phyloP scores from a whole-genome alignment of 2,888 invertebrate species.

The Lasioglossum oenotherae region DNA sequence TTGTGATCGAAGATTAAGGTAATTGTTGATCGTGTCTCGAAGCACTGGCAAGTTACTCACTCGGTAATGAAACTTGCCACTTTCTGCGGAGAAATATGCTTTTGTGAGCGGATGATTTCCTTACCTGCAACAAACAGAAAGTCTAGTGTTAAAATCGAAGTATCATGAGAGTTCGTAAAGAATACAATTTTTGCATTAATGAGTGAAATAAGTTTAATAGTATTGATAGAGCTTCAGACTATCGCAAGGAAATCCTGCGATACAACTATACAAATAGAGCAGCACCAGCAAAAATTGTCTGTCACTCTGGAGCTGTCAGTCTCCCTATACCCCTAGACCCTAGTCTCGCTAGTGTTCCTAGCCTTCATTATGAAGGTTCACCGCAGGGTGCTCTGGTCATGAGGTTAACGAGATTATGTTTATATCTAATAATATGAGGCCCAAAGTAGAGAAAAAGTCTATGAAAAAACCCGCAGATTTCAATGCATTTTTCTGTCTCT shows the following conservation, averaged over 20 bases:
- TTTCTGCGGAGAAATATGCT: not conserved
- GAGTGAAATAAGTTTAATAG: too few relatives aligned
- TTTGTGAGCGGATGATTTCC: not conserved
- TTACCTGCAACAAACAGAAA: conserved; percentile 24
- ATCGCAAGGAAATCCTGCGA: too few relatives aligned
- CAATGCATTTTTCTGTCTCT: too few relatives aligned
- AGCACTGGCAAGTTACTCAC: not conserved
- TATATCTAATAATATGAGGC: too few relatives aligned
- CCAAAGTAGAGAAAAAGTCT: too few relatives aligned
- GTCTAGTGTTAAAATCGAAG: not conserved
- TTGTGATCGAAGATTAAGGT: not conserved
- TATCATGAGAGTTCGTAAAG: not conserved
- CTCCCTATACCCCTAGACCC: not conserved
- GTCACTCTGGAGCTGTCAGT: not conserved
- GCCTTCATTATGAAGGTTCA: too few relatives aligned
- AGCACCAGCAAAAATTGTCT: not conserved
- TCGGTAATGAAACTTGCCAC: not conserved
- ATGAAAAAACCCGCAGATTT: too few relatives aligned
- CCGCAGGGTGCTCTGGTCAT: too few relatives aligned
- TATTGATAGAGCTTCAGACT: too few relatives aligned
- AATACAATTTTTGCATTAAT: not conserved
- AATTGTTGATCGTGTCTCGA: not conserved
- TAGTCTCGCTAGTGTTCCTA: too few relatives aligned
- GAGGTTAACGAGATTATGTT: too few relatives aligned
- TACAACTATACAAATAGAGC: not conserved